phyloP scores from a whole-genome alignment of 2,797 vertebrate genomes.

The Sciurus vulgaris region DNA sequence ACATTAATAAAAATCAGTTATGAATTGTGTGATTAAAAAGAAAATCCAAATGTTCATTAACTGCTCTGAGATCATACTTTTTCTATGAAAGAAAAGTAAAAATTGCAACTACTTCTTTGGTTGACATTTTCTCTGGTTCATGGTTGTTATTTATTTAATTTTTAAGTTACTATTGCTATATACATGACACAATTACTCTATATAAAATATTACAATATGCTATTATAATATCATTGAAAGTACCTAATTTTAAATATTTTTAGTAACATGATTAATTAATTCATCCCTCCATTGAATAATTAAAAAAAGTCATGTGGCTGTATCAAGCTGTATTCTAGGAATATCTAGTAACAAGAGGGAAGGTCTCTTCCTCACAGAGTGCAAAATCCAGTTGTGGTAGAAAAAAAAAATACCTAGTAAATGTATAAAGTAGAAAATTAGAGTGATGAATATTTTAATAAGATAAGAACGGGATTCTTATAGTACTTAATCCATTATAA shows the following conservation, averaged over 20 bases:
- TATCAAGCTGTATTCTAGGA: not conserved
- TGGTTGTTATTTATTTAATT: not conserved
- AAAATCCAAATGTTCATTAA: not conserved
- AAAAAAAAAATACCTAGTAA: not conserved
- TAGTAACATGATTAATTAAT: not conserved
- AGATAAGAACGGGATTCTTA: not conserved
- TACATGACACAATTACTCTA: not conserved
- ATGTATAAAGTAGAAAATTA: not conserved
- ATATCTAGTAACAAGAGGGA: not conserved
- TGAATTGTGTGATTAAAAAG: not conserved
- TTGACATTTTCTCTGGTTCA: not conserved
- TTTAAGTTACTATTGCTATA: not conserved
- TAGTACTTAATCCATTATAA: not conserved
- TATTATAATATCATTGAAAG: not conserved
- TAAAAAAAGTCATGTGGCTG: not conserved
- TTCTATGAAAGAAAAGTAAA: constrained; percentile 20
- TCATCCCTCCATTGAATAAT: not conserved
- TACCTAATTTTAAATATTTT: not conserved
- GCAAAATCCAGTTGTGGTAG: not conserved
- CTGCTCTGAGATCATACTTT: not conserved
- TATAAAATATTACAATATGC: not conserved
- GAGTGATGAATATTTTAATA: constrained; percentile 12
- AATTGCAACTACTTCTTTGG: not conserved
- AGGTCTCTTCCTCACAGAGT: not conserved
- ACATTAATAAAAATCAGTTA: constrained; percentile 45